phyloP scores from a whole-genome alignment of 2,113 vertebrate genomes.

The Ursus arctos region DNA sequence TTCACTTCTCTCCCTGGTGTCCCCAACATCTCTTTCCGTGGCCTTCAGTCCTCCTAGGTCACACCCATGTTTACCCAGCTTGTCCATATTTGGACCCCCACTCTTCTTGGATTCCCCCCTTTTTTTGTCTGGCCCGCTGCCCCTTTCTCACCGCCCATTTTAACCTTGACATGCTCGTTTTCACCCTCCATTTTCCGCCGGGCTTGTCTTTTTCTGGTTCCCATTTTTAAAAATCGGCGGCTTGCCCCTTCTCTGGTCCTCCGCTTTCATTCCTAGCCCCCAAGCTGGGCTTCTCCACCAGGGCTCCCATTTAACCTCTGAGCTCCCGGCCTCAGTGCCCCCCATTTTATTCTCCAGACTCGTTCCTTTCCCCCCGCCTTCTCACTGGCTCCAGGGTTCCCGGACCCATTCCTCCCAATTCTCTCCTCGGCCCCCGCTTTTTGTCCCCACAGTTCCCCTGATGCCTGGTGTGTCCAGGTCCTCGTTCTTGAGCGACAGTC shows the following conservation, averaged over 20 bases:
- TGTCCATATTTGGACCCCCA: background rate
- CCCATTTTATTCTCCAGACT: background rate
- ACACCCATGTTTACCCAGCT: background rate
- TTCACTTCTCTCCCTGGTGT: background rate
- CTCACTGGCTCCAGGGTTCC: accelerated
- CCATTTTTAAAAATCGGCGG: background rate
- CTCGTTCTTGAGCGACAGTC: background rate
- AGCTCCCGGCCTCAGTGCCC: background rate
- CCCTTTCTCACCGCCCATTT: background rate
- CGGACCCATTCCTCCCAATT: background rate
- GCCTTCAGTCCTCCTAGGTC: too few species aligned
- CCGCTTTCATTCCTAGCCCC: background rate
- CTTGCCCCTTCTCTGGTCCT: background rate
- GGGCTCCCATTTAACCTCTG: background rate
- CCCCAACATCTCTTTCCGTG: too few species aligned
- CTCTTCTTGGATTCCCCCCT: too few species aligned
- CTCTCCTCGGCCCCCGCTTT: background rate
- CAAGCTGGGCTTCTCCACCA: background rate
- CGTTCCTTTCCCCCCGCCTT: background rate
- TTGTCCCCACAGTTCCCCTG: background rate
- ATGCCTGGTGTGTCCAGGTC: background rate
- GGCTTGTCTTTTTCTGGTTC: background rate
- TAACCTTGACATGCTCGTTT: background rate
- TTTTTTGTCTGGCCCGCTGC: background rate
- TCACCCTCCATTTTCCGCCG: background rate